Conservation (phyloP, 2,797 vertebrate genomes). For the Lutjanus argentimaculatus region DNA sequence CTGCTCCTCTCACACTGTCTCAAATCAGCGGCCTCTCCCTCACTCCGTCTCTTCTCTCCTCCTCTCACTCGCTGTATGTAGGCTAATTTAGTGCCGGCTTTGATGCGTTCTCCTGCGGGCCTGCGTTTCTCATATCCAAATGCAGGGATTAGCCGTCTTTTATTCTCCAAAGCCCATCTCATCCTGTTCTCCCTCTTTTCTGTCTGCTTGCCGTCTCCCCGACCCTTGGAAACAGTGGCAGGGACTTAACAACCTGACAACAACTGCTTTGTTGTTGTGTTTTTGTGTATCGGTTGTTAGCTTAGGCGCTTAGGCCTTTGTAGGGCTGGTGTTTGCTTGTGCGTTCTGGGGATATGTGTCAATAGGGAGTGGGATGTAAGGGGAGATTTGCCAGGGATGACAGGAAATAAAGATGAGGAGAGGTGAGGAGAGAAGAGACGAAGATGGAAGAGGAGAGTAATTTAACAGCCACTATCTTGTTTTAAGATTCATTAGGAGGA, state of each 20-base stretch:
- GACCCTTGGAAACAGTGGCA: conserved; percentile 83
- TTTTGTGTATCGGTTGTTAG: conserved; percentile 84
- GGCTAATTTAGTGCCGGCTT: conserved; percentile 89
- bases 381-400: conserved; percentile 73
- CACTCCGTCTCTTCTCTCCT: conserved; percentile 69
- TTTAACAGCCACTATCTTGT: conserved; percentile 81
- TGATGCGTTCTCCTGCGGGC: conserved; percentile 89
- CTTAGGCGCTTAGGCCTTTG: conserved; percentile 81
- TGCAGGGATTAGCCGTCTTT: conserved; percentile 90
- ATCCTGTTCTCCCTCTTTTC: conserved; percentile 84
- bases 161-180: conserved; percentile 90
- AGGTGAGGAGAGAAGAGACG: conserved; percentile 53
- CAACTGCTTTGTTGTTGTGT: conserved; percentile 83
- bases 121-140: conserved; percentile 91
- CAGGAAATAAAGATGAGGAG: conserved; percentile 64
- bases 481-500: conserved; percentile 89
- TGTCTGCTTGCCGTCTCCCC: conserved; percentile 77
- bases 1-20: conserved; percentile 85
- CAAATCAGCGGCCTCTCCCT: conserved; percentile 82
- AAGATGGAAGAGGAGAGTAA: conserved; percentile 59
- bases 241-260: conserved; percentile 85
- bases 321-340: conserved; percentile 68
- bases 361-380: conserved; percentile 59
- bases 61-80: conserved; percentile 78
- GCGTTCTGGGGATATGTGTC: conserved; percentile 72